phyloP scores from a whole-genome alignment of 2,797 vertebrate species.

The Lagocephalus sceleratus region DNA sequence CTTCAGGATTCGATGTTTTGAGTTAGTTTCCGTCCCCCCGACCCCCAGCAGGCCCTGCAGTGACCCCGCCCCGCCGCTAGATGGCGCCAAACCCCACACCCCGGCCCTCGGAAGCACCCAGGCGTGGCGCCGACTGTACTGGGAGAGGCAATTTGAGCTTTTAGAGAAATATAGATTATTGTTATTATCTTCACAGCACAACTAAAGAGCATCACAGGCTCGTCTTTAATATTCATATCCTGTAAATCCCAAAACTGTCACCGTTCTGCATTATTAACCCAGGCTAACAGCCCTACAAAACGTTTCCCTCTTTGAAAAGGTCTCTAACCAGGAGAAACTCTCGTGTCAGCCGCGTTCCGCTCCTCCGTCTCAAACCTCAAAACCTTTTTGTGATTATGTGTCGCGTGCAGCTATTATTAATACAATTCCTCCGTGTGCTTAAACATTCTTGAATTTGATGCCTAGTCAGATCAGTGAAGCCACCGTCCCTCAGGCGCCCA shows the following conservation, averaged over 20 bases:
- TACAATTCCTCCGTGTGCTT: conserved; percentile 22
- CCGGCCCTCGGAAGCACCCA: no score
- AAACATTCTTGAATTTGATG: conserved; percentile 36
- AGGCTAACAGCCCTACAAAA: conserved; percentile 3
- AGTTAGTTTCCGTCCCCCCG: no score
- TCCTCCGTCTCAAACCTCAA: conserved; percentile 9
- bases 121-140: background rate
- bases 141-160: background rate
- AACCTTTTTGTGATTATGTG: conserved; percentile 14
- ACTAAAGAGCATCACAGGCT: background rate
- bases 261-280: conserved; percentile 15
- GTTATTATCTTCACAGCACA: background rate
- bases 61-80: no score
- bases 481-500: conserved; percentile 52
- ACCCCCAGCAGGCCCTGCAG: no score
- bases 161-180: background rate
- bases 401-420: conserved; percentile 28
- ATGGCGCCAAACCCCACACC: no score
- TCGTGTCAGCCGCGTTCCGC: background rate
- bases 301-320: conserved; percentile 20
- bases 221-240: background rate
- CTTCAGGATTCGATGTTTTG: no score
- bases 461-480: conserved; percentile 43
- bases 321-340: background rate
- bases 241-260: background rate